A percentile compares a stretch with the other conserved stretches of the same genome.
phyloP scores from a whole-genome alignment of 2,113 vertebrate species.

The Guaruba guarouba region DNA sequence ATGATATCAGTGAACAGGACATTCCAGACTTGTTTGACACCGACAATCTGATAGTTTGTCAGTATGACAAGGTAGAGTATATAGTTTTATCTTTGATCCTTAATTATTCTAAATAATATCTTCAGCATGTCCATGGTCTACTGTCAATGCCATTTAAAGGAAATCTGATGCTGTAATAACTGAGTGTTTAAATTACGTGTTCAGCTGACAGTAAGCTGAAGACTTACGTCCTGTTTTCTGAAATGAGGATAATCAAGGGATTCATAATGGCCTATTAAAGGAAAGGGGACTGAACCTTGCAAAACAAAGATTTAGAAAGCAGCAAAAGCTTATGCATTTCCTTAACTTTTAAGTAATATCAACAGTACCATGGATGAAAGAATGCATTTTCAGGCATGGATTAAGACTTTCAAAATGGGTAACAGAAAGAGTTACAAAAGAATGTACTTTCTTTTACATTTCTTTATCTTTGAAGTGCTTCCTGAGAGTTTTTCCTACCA shows the following conservation, averaged over 20 bases:
- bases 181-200: not conserved
- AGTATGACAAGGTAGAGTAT: constrained; percentile 92
- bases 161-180: not conserved
- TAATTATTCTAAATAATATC: not conserved
- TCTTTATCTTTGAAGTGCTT: not conserved
- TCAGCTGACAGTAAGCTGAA: not conserved
- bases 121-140: not conserved
- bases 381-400: not conserved
- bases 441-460: not conserved
- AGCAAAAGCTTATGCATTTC: not conserved
- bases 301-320: not conserved
- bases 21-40: constrained; percentile 94
- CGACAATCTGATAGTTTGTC: constrained; percentile 94
- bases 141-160: not conserved
- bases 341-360: not conserved
- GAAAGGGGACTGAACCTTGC: not conserved
- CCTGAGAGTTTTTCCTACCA: not conserved
- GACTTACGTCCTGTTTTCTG: not conserved
- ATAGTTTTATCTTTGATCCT: not conserved
- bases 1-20: constrained; percentile 96
- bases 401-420: not conserved
- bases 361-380: not conserved
- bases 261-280: not conserved
- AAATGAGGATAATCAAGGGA: not conserved
- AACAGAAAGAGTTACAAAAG: not conserved